Base-by-base conservation (phyloP, 2,888 invertebrate species). In the Spisula solida region DNA sequence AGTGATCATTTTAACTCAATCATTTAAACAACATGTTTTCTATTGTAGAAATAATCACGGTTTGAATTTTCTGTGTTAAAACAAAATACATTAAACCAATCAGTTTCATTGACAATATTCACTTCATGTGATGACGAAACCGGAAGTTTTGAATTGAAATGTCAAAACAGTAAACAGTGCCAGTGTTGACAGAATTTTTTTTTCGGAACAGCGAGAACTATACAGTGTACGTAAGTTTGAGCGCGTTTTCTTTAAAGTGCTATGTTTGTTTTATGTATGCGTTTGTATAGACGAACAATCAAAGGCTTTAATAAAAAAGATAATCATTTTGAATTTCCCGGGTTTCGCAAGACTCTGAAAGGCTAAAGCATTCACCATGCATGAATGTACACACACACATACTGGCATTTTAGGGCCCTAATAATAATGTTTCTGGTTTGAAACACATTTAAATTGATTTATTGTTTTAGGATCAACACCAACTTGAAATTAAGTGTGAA, bases 111-210 rank as follows among this genome's bases (percentile, higher is more conserved):
- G 25, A 66, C 60, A 66, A 25, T 25, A 66, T 66, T 66, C 60
- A 66, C 60, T 66, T 25, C 60, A 25, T 66, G 25, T n/a, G 60
- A 25, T 25, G 60, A 66, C n/a, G 4, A 25, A 66, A 66, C 60
- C 60, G 60, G 60, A 66, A 66, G 60, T 66, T 66, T 66, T 66
- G 60, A 66, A 66, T 66, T 66, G 60, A 66, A 66, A 66, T 25
- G 60, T 66, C 60, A 66, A 66, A 66, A 51, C 14, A 51, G 51
- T 51, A 66, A 66, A 51, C 51, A 51, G 51, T 51, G 51, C 16
- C 60, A 25, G 60, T 66, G 60, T 66, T 66, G 60, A 66, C 60
- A 66, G 10, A 66, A 25, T 66, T 25, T 66, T 66, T 66, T 66
- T 66, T 66, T 66, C 25, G n/a, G 25, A 66, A 25, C 60, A 66